Conservation (phyloP, 2,888 invertebrate genomes). For the Bruchidius siliquastri region DNA sequence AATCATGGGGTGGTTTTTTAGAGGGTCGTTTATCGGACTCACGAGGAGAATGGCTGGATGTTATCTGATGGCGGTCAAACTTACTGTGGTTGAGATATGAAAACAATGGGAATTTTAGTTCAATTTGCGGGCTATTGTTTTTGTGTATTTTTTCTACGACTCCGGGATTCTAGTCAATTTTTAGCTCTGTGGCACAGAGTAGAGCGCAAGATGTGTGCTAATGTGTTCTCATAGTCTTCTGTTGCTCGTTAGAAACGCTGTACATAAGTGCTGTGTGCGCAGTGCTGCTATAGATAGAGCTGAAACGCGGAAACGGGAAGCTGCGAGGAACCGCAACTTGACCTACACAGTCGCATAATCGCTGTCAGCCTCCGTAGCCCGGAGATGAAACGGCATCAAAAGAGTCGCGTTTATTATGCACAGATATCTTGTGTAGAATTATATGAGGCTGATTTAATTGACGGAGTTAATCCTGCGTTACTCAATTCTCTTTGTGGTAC, state of each 20-base stretch:
- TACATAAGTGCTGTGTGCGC: background rate
- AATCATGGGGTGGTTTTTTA: background rate
- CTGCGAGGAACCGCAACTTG: slow-evolving; percentile 3
- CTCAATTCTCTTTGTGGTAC: too few relatives aligned
- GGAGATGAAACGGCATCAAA: background rate
- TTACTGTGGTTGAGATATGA: background rate
- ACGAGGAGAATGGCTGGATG: background rate
- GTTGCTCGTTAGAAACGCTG: background rate
- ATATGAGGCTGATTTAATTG: background rate
- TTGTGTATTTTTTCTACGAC: too few relatives aligned
- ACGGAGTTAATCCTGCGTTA: background rate
- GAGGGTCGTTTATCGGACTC: background rate
- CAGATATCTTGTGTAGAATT: background rate
- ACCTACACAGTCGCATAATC: background rate
- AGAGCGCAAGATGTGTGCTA: background rate
- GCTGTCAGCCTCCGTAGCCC: background rate
- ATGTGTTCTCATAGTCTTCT: background rate
- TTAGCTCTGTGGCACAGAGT: background rate
- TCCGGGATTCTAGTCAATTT: background rate
- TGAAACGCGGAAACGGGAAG: slow-evolving; percentile 4
- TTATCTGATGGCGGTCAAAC: background rate
- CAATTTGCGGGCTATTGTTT: too few relatives aligned
- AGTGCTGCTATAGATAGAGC: background rate
- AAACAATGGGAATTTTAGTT: too few relatives aligned
- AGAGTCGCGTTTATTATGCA: background rate